A percentile compares a stretch with the other conserved stretches of the same genome.
phyloP scores from a whole-genome alignment of 2,888 invertebrate genomes.

The Neria commutata region DNA sequence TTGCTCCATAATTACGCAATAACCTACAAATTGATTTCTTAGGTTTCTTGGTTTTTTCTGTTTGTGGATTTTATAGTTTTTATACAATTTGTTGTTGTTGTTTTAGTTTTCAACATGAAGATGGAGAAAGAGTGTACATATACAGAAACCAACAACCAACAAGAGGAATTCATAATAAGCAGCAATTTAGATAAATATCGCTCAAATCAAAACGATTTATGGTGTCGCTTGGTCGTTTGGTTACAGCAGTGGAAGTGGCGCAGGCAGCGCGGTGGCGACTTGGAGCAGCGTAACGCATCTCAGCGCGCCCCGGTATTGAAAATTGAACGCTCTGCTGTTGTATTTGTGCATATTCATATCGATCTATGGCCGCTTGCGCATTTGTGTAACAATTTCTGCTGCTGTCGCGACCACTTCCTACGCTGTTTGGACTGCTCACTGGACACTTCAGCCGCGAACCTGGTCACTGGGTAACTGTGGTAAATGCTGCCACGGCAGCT shows the following conservation, averaged over 20 bases:
- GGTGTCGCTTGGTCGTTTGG: slow-evolving; percentile 39
- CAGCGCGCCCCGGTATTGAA: no score
- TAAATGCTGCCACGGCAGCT: not conserved
- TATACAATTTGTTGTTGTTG: no score
- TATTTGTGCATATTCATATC: slow-evolving; percentile 11
- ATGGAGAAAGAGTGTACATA: not conserved
- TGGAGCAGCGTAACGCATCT: not conserved
- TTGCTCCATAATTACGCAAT: not conserved
- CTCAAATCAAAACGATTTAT: slow-evolving; percentile 43
- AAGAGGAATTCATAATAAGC: slow-evolving; percentile 43
- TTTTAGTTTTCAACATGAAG: slow-evolving; percentile 12
- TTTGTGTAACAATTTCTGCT: slow-evolving; percentile 20
- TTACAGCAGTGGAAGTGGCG: no score
- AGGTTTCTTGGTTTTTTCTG: no score
- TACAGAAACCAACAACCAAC: not conserved
- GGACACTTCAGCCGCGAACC: not conserved
- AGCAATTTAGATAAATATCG: slow-evolving; percentile 52
- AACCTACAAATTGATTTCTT: slow-evolving; percentile 3
- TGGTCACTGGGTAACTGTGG: slow-evolving; percentile 25
- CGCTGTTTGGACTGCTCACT: slow-evolving; percentile 1
- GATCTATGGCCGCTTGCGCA: slow-evolving; percentile 18
- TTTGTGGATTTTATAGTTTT: no score
- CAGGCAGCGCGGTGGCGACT: not conserved
- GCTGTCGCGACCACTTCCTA: not conserved
- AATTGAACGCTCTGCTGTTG: no score